These are phyloP conservation scores for Odontophorus gujanensis DNA, from an alignment of 2,113 vertebrate species.

Conservation along the genomic window DNA sequence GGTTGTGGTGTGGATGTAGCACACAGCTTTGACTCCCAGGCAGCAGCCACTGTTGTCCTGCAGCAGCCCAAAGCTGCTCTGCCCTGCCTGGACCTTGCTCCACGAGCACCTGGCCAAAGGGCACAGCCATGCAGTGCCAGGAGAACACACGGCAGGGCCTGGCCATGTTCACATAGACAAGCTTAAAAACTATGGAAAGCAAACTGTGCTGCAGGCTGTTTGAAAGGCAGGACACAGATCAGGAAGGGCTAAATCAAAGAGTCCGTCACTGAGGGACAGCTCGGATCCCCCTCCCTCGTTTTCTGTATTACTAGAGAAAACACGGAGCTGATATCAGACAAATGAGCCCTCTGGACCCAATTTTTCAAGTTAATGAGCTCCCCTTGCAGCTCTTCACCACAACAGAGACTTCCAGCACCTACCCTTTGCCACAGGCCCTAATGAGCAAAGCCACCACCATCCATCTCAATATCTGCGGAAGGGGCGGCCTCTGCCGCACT, in stretches of 20 bases:
- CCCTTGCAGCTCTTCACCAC: not conserved
- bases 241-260: not conserved
- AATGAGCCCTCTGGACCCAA: conserved; percentile 45
- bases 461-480: not conserved
- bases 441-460: conserved; percentile 14
- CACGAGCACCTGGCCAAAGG: not conserved
- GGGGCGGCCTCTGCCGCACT: not conserved
- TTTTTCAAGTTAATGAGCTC: conserved; percentile 57
- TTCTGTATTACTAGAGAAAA: not conserved
- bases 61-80: not conserved
- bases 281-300: conserved; percentile 7
- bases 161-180: not conserved
- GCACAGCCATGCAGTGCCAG: not conserved
- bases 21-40: not conserved
- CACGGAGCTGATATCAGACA: conserved; percentile 7
- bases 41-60: too few relatives aligned
- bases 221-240: not conserved
- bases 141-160: accelerated
- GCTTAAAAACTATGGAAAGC: not conserved
- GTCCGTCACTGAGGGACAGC: not conserved
- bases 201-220: not conserved
- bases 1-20: not conserved
- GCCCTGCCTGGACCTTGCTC: not conserved
- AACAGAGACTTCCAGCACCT: not conserved
- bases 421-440: conserved; percentile 7